Percentiles rank a stretch among this genome's conserved stretches.
Conservation (phyloP, 2,888 invertebrate genomes). For the Orchesella flavescens region DNA sequence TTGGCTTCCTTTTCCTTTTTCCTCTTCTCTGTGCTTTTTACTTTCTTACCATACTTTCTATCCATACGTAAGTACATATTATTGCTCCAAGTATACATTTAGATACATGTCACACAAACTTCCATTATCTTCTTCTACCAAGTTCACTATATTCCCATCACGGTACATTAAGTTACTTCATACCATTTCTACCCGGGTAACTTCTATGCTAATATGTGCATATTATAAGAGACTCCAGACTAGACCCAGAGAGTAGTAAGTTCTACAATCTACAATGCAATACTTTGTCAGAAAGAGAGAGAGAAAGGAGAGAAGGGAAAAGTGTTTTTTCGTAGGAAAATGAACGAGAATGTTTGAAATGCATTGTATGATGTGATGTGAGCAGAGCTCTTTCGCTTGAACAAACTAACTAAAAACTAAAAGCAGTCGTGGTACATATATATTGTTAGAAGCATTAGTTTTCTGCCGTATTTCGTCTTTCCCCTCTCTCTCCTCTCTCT, state of each 20-base stretch:
- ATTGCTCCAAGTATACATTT: slow-evolving; percentile 22
- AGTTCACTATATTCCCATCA: slow-evolving; percentile 71
- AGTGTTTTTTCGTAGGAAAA: not conserved
- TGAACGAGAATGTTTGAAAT: not conserved
- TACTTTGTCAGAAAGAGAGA: not conserved
- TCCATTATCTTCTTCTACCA: slow-evolving; percentile 55
- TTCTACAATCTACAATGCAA: too few species aligned
- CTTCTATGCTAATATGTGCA: slow-evolving; percentile 59
- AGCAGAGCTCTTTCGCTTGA: slow-evolving; percentile 22
- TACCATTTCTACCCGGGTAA: slow-evolving; percentile 45
- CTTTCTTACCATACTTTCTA: not conserved
- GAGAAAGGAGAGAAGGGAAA: slow-evolving; percentile 4
- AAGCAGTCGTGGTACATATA: not conserved
- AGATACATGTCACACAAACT: slow-evolving; percentile 61
- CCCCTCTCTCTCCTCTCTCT: slow-evolving; percentile 4
- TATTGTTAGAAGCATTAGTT: slow-evolving; percentile 31
- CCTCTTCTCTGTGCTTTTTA: slow-evolving; percentile 6
- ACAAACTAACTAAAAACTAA: slow-evolving; percentile 23
- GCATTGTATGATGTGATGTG: not conserved
- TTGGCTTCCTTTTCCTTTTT: slow-evolving; percentile 55
- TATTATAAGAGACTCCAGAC: slow-evolving; percentile 9
- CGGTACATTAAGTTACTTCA: slow-evolving; percentile 69
- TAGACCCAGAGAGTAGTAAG: not conserved
- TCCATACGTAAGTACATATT: slow-evolving; percentile 16
- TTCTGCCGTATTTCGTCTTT: slow-evolving; percentile 1